Base-by-base conservation (phyloP, 2,888 invertebrate genomes). In the Stictocephala bisonia region DNA sequence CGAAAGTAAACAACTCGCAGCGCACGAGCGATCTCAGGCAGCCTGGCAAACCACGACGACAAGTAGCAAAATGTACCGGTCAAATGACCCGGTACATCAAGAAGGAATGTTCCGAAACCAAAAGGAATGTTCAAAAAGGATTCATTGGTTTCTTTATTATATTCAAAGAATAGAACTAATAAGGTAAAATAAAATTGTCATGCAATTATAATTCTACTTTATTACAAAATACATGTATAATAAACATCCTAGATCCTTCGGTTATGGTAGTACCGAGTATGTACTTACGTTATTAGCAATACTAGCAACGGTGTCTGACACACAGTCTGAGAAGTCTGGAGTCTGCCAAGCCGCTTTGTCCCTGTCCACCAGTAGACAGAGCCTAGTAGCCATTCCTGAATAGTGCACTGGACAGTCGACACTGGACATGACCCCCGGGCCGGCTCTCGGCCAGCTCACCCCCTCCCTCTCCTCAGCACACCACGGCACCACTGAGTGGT, bases 251-350 rank as follows among this genome's bases (percentile, higher is more conserved):
- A n/a, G n/a, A n/a, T n/a, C n/a, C n/a, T n/a, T n/a, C n/a, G n/a
- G n/a, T 51, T 22, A 18, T 18, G 13, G 9, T 20, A 51, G 24
- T 20, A 48, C 7, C 4, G 4, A 48, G 2, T n/a, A 7, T 29
- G 1, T 41, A 82, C 84, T 84, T 83, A 91, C 91, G 84, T 89
- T 87, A 79, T 89, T 87, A 80, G 74, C 74, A n/a, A 79, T 76
- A 18, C 60, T 67, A 22, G 68, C 66, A n/a, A 80, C 75, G 0
- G 89, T 87, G 79, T 90, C 88, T 27, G 90, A 88, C 24, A 91
- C 85, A 81, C 94, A 94, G 20, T 86, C 86, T 0, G 93, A 91
- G 81, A 93, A 94, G 82, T 94, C 92, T 0, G 94, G 91, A 51
- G 87, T 83, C 79, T 88, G 87, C 94, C 94, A 94, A 76, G 89